phyloP scores from a whole-genome alignment of 2,797 vertebrate genomes.

The Schizopygopsis malacanthus region DNA sequence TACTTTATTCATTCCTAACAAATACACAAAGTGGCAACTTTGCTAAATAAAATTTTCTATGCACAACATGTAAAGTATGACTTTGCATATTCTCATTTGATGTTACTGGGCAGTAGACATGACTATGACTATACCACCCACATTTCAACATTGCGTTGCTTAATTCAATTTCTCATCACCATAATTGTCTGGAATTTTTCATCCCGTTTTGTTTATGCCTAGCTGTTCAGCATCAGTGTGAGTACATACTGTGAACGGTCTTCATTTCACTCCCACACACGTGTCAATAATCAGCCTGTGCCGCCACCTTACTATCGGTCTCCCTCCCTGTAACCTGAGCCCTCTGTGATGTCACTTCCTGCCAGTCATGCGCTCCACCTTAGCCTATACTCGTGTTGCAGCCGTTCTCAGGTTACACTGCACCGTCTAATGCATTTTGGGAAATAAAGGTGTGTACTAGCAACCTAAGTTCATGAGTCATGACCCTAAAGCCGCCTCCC shows the following conservation, averaged over 20 bases:
- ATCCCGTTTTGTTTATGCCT: neutral
- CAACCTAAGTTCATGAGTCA: slow-evolving; percentile 45
- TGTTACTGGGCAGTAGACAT: neutral
- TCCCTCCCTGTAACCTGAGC: slow-evolving; percentile 64
- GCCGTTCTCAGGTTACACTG: slow-evolving; percentile 70
- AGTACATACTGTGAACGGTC: neutral
- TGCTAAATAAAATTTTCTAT: neutral
- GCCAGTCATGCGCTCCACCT: slow-evolving; percentile 66
- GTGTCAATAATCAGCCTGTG: slow-evolving; percentile 3
- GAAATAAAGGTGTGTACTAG: slow-evolving; percentile 62
- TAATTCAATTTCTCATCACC: neutral
- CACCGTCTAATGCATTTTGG: slow-evolving; percentile 57
- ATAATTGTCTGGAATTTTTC: neutral
- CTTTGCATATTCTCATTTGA: neutral
- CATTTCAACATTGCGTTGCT: neutral
- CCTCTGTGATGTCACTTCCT: slow-evolving; percentile 75
- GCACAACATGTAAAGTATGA: neutral
- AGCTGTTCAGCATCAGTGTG: neutral
- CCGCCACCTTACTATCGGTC: neutral
- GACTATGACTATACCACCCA: neutral
- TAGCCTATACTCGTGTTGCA: slow-evolving; percentile 69
- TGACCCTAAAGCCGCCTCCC: slow-evolving; percentile 50
- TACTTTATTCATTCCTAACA: neutral
- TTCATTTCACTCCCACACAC: slow-evolving; percentile 14
- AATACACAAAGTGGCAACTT: neutral